Evolutionary conservation across 2,888 invertebrate genomes (phyloP), one percentile per base, ranked within the genome.

Genomic region (Clanis bilineata): DNA sequence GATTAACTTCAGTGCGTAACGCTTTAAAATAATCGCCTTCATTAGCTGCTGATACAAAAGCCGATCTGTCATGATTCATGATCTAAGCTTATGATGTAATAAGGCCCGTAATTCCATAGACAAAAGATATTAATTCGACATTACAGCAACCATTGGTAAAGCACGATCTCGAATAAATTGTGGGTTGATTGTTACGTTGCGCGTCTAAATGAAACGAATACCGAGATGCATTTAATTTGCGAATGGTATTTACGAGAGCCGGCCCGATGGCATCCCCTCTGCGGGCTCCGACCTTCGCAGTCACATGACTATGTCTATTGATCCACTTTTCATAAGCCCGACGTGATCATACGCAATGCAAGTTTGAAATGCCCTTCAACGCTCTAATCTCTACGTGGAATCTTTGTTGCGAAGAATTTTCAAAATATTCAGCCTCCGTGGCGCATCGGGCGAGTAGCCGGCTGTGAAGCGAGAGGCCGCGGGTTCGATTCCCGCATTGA

Each of bases 221-320:
- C 51, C 51, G 39, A 51, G 51, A 60, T 60, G 41, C 64, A 59
- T 67, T 63, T 64, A 69, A 71, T 73, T 72, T 63, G 67, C 67
- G 65, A 69, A 72, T 67, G 63, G 70, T 70, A 73, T 64, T 67
- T 57, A 65, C 65, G 62, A 64, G 66, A 72, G 68, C 65, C 43
- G 66, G 65, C 61, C 58, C 58, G 60, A 55, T 60, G 64, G 56
- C 61, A 65, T 68, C 58, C 69, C 68, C 65, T 25, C 64, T 61
- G 62, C 61, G 38, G 10, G 58, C 65, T 39, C 36, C 72, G 80
- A 69, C 85, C 85, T 85, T 84, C 82, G 63, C 64, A 82, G 80
- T 85, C 86, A 85, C 80, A 82, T 85, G 85, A 87, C 82, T 83
- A 58, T 74, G 71, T 71, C 64, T 64, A 73, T 72, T 81, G 81